A percentile compares a stretch with the other conserved stretches of the same genome.
phyloP scores from a whole-genome alignment of 2,797 vertebrate genomes.

The Danionella dracula region DNA sequence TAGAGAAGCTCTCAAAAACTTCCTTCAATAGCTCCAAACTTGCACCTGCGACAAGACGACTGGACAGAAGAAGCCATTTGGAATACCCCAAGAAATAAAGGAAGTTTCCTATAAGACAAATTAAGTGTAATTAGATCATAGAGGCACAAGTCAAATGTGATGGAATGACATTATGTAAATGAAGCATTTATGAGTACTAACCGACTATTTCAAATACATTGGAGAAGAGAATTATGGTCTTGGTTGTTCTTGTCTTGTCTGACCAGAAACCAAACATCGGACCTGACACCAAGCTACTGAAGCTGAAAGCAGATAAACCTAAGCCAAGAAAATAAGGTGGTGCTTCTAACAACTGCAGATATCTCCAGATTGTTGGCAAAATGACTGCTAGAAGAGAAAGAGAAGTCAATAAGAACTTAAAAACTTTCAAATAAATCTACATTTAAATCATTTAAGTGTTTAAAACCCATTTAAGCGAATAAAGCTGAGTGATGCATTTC shows the following conservation, averaged over 20 bases:
- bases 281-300: conserved; percentile 71
- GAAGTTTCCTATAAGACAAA: conserved; percentile 69
- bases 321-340: conserved; percentile 78
- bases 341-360: conserved; percentile 75
- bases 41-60: conserved; percentile 79
- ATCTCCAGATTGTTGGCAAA: conserved; percentile 80
- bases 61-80: conserved; percentile 77
- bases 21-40: not conserved
- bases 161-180: too few species aligned
- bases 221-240: conserved; percentile 73
- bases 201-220: conserved; percentile 80
- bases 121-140: too few species aligned
- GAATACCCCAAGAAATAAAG: conserved; percentile 82
- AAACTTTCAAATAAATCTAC: too few species aligned
- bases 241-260: conserved; percentile 69
- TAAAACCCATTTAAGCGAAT: too few species aligned
- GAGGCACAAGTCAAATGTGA: too few species aligned
- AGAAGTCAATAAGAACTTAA: not conserved
- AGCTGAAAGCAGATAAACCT: conserved; percentile 78
- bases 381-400: conserved; percentile 68
- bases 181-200: conserved; percentile 46
- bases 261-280: conserved; percentile 77
- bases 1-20: not conserved
- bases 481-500: too few species aligned
- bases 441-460: too few species aligned